Base-by-base conservation (phyloP, 2,797 vertebrate genomes). In the Ptychadena robeensis region DNA sequence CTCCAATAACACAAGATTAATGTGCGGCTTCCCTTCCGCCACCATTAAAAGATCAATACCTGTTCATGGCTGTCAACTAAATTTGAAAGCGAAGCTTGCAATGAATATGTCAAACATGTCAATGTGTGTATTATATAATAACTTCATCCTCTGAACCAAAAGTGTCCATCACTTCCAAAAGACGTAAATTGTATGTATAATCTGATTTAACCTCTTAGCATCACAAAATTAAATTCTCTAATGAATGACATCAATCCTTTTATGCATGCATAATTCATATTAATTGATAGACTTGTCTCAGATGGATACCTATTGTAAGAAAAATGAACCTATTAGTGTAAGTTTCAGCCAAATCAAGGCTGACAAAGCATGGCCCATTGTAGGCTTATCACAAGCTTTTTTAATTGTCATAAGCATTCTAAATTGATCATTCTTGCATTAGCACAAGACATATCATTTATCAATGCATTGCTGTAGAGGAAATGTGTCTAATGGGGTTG, bases 261-360 rank as follows among this genome's bases (percentile, higher is more conserved):
- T 94, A 94, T 95, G 93, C 94, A 95, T 97, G 94, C 94, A 97
- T 98, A 97, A 99, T 98, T 98, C 95, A 99, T 97, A 97, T 97
- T 98, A 97, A 98, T 96, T 97, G 96, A 98, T 96, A 96, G 91
- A 88, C 89, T 90, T 93, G 91, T 92, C 95, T 95, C 94, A 94
- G 95, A 95, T 92, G 92, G 95, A 93, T 95, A 95, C 93, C 95
- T 97, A 96, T 95, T 88, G 92, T 91, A 93, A 95, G 96, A 98
- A 96, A 97, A 98, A 98, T 96, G 89, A 97, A 96, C 95, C 94
- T 95, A 97, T 98, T 98, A 98, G 94, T 82, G 74, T 88, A 92
- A 94, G 93, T 96, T 96, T 96, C 97, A 97, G 97, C 95, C 95
- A 97, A 96, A 96, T 96, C 95, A 94, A 93, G 95, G 86, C 93